Base-by-base conservation (phyloP, 2,113 vertebrate species). In the Dasyornis broadbenti region DNA sequence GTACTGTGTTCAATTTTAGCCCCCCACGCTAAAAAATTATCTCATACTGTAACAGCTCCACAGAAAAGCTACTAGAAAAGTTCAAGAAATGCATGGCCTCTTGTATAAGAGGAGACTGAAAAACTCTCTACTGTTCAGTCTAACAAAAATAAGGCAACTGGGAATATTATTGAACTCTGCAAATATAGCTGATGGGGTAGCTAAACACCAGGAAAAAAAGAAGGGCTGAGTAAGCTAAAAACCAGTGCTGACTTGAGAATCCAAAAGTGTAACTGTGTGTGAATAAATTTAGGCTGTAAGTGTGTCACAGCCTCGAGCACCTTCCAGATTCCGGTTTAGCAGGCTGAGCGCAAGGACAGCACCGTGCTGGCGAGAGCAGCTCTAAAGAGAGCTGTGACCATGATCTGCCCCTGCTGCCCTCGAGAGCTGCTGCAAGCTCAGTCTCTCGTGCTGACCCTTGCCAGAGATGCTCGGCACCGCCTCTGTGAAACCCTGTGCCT, bases 181-280 rank as follows among this genome's bases (percentile, higher is more conserved):
- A 80, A 92, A 81, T 84, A 70, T n/a, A 94, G 64, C 63, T 89
- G 49, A 72, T 60, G 26, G 53, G 13, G 31, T 57, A 90, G 71
- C 37, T 77, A 70, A 92, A 86, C 31, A 77, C 19, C 15, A n/a
- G 39, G 68, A 21, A 63, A 63, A 53, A 87, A 64, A 68, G n/a
- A 83, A 91, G 11, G 40, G 15, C 42, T 89, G 76, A 86, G 42
- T 50, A 90, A 94, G 64, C 31, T 30, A 27, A 70, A 96, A 89
- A 66, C 1, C 31, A 49, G 13, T 45, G 59, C 63, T 90, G 71
- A 83, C 57, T 77, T 49, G 50, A 80, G 68, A 81, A 83, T 18
- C 28, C 30, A 23, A 35, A 66, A 77, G 39, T 24, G 28, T 65
- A 83, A 61, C 22, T 28, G 11, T 35, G 33, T 63, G 71, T 60